Percentiles rank a stretch among this genome's conserved stretches.
Conservation (phyloP, 1,140 invertebrate genomes). For the Pteromalus puparum region DNA sequence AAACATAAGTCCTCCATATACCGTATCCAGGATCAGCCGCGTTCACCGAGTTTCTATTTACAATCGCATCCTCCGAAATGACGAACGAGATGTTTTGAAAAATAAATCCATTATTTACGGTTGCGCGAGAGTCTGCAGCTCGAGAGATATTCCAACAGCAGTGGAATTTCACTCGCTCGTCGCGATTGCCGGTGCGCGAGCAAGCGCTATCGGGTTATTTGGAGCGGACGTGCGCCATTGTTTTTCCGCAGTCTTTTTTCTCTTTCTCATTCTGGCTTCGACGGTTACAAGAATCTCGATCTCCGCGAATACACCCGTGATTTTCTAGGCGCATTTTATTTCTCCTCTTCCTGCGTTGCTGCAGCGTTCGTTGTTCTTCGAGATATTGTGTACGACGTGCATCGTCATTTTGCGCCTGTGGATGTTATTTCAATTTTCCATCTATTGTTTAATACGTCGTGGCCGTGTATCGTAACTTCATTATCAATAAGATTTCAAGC, state of each 20-base stretch:
- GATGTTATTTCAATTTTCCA: neutral
- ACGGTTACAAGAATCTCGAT: constrained; percentile 20
- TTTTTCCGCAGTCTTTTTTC: constrained; percentile 3
- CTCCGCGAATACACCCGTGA: neutral
- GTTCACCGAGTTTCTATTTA: neutral
- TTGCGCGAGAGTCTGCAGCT: neutral
- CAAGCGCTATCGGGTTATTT: constrained; percentile 32
- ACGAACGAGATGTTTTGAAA: constrained; percentile 14
- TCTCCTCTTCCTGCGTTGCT: neutral
- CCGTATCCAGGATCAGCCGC: neutral
- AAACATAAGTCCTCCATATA: no score
- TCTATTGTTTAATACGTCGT: neutral
- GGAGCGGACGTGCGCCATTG: constrained; percentile 12
- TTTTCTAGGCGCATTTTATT: constrained; percentile 18
- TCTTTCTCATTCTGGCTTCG: constrained; percentile 15
- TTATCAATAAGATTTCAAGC: neutral
- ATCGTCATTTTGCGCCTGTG: no score
- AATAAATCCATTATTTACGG: constrained; percentile 21
- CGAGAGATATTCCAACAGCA: neutral
- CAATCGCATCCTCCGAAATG: neutral
- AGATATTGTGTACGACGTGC: no score
- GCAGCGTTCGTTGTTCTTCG: neutral
- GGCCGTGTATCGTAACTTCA: neutral
- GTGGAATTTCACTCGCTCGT: neutral
- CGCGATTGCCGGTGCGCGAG: neutral